Evolutionary conservation across 2,888 invertebrate species (phyloP).

Genomic region (Athetis lepigone): DNA sequence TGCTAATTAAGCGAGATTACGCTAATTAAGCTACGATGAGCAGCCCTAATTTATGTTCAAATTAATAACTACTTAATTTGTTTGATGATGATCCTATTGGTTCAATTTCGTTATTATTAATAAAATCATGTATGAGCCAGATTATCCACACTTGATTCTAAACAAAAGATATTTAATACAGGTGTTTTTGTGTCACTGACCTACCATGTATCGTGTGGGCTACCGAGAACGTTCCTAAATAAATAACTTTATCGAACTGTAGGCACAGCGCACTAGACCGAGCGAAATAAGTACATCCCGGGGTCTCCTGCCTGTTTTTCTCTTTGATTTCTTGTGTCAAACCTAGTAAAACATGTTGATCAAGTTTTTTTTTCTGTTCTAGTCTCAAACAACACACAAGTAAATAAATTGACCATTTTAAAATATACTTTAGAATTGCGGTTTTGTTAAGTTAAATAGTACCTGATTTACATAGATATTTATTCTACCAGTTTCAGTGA

Average conservation of each 20-base stretch:
- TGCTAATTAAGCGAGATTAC: not conserved
- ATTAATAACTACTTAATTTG: slow-evolving; percentile 11
- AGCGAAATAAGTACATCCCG: slow-evolving; percentile 59
- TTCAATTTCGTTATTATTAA: too few species aligned
- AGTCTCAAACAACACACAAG: too few species aligned
- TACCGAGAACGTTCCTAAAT: slow-evolving; percentile 69
- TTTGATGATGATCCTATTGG: not conserved
- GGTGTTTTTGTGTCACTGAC: slow-evolving; percentile 40
- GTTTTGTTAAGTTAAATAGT: too few species aligned
- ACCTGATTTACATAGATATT: not conserved
- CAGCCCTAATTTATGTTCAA: slow-evolving; percentile 31
- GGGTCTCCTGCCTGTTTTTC: slow-evolving; percentile 54
- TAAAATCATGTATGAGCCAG: too few species aligned
- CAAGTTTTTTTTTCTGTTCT: too few species aligned
- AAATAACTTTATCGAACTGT: slow-evolving; percentile 69
- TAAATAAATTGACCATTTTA: too few species aligned
- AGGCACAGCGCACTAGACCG: slow-evolving; percentile 62
- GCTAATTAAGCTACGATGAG: slow-evolving; percentile 1
- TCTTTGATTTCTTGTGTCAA: slow-evolving; percentile 35
- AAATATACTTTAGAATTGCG: too few species aligned
- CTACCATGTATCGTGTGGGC: slow-evolving; percentile 28
- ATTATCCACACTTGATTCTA: too few species aligned
- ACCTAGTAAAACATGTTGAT: not conserved
- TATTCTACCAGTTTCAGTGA: slow-evolving; percentile 5
- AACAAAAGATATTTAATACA: slow-evolving; percentile 16